Evolutionary conservation across 2,888 invertebrate genomes (phyloP).

Genomic region (Cephus rjabovi): DNA sequence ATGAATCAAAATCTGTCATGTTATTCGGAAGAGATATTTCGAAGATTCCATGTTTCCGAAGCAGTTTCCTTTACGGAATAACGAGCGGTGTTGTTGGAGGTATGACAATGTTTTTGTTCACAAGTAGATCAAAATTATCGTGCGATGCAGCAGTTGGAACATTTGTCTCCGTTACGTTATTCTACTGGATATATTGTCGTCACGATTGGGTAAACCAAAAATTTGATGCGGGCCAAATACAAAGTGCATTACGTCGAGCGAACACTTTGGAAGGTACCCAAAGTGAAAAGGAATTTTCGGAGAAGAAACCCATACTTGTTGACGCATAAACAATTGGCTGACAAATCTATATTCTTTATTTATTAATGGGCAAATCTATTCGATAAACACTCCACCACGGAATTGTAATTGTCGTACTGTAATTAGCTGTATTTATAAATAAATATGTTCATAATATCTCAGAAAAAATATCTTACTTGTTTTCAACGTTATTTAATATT

Average conservation of each 20-base stretch:
- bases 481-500: not conserved
- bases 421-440: not conserved
- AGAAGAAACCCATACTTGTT: not conserved
- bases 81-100: slow-evolving; percentile 77
- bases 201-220: not conserved
- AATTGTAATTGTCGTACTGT: not conserved
- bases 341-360: not conserved
- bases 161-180: not conserved
- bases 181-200: not conserved
- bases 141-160: slow-evolving; percentile 64
- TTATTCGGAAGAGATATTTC: slow-evolving; percentile 80
- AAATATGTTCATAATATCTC: not conserved
- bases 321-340: not conserved
- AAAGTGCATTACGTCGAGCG: not conserved
- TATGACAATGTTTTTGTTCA: slow-evolving; percentile 77
- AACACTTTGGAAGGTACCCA: not conserved
- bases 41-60: slow-evolving; percentile 84
- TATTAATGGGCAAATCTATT: no score
- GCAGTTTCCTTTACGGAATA: slow-evolving; percentile 81
- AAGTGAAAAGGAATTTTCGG: not conserved
- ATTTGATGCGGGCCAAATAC: not conserved
- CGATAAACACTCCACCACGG: not conserved
- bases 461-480: not conserved
- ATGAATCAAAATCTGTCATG: slow-evolving; percentile 33
- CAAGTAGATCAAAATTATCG: slow-evolving; percentile 75